phyloP scores from a whole-genome alignment of 2,888 invertebrate species.

The Heliconius sara region DNA sequence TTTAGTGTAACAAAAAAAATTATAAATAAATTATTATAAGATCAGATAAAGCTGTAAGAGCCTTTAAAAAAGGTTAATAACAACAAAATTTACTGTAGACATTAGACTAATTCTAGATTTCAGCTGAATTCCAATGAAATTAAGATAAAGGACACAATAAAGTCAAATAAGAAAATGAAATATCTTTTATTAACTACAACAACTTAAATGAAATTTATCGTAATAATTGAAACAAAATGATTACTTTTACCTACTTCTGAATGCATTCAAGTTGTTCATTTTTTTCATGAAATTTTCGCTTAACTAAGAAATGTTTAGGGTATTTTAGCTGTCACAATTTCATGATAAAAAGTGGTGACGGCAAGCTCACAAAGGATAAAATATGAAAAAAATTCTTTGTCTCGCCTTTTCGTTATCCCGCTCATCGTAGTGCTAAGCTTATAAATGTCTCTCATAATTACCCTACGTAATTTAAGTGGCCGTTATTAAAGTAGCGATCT shows the following conservation, averaged over 20 bases:
- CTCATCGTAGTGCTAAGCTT: slow-evolving; percentile 34
- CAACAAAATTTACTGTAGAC: background rate
- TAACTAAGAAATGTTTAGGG: slow-evolving; percentile 19
- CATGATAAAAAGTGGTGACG: slow-evolving; percentile 30
- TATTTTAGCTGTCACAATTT: slow-evolving; percentile 13
- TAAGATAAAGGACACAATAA: background rate
- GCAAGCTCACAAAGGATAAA: slow-evolving; percentile 32
- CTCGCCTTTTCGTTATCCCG: slow-evolving; percentile 32
- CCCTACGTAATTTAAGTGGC: slow-evolving; percentile 43
- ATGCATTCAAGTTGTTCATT: slow-evolving; percentile 19
- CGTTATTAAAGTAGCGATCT: slow-evolving; percentile 38
- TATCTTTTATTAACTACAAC: background rate
- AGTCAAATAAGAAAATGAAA: background rate
- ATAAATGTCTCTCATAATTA: slow-evolving; percentile 42
- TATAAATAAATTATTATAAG: background rate
- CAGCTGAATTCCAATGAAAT: background rate
- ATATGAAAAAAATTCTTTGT: slow-evolving; percentile 32
- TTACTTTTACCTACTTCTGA: background rate
- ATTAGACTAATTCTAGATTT: background rate
- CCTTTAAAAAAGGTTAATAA: background rate
- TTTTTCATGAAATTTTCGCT: slow-evolving; percentile 9
- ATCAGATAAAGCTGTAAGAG: background rate
- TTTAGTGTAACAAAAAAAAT: background rate
- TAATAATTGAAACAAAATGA: background rate
- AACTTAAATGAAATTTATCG: background rate